phyloP scores from a whole-genome alignment of 2,888 invertebrate species.

The Onchidella celtica region DNA sequence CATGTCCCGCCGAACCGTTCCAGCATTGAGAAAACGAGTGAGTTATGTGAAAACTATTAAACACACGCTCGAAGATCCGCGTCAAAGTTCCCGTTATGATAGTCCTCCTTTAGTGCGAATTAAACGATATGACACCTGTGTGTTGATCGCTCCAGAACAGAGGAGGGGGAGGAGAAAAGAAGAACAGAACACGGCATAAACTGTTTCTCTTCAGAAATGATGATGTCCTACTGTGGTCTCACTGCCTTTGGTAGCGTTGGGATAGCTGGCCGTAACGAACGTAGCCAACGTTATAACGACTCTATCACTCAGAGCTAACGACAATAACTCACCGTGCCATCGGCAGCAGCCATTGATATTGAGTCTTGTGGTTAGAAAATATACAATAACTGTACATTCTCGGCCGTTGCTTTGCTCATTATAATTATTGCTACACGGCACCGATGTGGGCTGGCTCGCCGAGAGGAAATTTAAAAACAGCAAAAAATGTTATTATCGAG shows the following conservation, averaged over 20 bases:
- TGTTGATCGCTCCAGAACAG: too few species aligned
- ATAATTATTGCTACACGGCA: slow-evolving; percentile 14
- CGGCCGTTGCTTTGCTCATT: slow-evolving; percentile 2
- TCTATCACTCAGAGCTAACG: not conserved
- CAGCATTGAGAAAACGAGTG: not conserved
- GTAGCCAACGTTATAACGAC: not conserved
- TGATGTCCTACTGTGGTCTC: too few species aligned
- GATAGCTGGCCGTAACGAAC: too few species aligned
- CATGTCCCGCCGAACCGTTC: slow-evolving; percentile 11
- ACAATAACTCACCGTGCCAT: not conserved
- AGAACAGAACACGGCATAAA: too few species aligned
- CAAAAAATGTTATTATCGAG: slow-evolving; percentile 11
- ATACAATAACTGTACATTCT: slow-evolving; percentile 2
- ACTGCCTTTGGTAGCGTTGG: too few species aligned
- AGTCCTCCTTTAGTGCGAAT: too few species aligned
- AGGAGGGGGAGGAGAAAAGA: too few species aligned
- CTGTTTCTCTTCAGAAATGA: too few species aligned
- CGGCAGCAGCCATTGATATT: not conserved
- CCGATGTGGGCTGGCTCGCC: slow-evolving; percentile 14
- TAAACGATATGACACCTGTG: too few species aligned
- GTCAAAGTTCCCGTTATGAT: too few species aligned
- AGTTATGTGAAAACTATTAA: slow-evolving; percentile 7
- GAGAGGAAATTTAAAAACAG: too few species aligned
- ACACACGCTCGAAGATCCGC: slow-evolving; percentile 8
- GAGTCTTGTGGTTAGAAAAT: not conserved